Conservation (phyloP, 2,888 invertebrate species). For the Pseudoips prasinana region DNA sequence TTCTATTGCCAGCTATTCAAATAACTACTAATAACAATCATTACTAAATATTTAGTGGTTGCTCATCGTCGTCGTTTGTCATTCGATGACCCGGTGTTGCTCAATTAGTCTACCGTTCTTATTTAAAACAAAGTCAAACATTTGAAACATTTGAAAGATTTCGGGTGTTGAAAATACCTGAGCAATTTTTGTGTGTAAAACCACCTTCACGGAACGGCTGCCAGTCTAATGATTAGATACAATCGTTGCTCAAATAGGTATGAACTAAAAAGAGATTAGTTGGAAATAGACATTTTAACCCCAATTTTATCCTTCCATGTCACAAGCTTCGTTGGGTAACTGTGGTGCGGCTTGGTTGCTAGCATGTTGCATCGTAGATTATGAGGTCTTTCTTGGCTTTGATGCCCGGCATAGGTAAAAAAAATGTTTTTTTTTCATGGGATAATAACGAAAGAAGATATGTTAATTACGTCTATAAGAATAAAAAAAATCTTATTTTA, state of each 20-base stretch:
- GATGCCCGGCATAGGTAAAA: too few species aligned
- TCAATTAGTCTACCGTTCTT: slow-evolving; percentile 11
- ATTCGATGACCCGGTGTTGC: slow-evolving; percentile 5
- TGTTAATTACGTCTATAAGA: too few species aligned
- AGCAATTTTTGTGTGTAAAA: slow-evolving; percentile 20
- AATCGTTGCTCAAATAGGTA: slow-evolving; percentile 9
- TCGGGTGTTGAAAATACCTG: slow-evolving; percentile 18
- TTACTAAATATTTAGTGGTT: slow-evolving; percentile 10
- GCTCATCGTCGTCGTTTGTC: slow-evolving; percentile 2
- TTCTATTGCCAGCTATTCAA: not conserved
- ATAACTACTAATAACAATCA: slow-evolving; percentile 15
- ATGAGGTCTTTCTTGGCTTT: too few species aligned
- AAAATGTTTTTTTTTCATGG: too few species aligned
- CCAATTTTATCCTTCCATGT: too few species aligned
- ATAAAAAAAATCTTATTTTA: too few species aligned
- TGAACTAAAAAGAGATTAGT: too few species aligned
- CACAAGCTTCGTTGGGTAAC: too few species aligned
- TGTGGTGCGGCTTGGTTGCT: too few species aligned
- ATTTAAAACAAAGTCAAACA: slow-evolving; percentile 14
- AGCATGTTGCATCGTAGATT: too few species aligned
- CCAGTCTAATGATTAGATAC: slow-evolving; percentile 12
- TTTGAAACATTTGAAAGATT: slow-evolving; percentile 3
- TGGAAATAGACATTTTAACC: too few species aligned
- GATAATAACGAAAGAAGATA: too few species aligned
- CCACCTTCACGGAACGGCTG: slow-evolving; percentile 25